Evolutionary conservation across 2,888 invertebrate genomes (phyloP), one percentile per base, ranked within the genome.

Genomic region (Thereva nobilitata): DNA sequence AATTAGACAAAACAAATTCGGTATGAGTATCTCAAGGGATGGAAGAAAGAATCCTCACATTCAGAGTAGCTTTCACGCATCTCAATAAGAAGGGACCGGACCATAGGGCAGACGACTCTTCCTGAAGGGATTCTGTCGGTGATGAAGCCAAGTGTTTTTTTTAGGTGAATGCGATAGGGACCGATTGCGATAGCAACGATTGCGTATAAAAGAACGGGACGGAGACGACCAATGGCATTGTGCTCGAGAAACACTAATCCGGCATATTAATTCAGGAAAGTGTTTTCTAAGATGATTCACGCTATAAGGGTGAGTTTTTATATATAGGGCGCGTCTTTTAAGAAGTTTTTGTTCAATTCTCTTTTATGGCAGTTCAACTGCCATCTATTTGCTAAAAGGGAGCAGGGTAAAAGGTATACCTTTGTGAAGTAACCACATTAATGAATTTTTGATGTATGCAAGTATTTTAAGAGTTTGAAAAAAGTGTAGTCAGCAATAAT

Each of bases 1-100:
- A 69, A 69, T 69, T 69, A 69, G 69, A 65, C 66, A 68, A 68
- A 68, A 67, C 57, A 68, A 68, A 68, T 68, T 68, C 68, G 63
- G 45, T 64, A 67, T 64, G 67, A 67, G 50, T 50, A 67, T 55
- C 63, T 34, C 52, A 2, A 61, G 56, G 52, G 67, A 50, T 50
- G 35, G 10, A 7, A 41, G 41, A 6, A 23, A 23, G 41, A 7
- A 40, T 23, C 7, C 41, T 37, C 37, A 7, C 40, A 54, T 41
- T 41, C 12, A 53, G 34, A 9, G n/a, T 9, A 12, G 7, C 52
- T 12, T 38, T 23, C 7, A 40, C 7, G 47, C 47, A 47, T 6
- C 47, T 10, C 47, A 47, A 6, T 47, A n/a, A 47, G 5, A 10
- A 10, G 40, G 12, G 34, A 44, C n/a, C 44, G 52, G 5, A 9